Evolutionary conservation across 2,113 vertebrate species (phyloP).

Genomic region (Salvelinus namaycush): DNA sequence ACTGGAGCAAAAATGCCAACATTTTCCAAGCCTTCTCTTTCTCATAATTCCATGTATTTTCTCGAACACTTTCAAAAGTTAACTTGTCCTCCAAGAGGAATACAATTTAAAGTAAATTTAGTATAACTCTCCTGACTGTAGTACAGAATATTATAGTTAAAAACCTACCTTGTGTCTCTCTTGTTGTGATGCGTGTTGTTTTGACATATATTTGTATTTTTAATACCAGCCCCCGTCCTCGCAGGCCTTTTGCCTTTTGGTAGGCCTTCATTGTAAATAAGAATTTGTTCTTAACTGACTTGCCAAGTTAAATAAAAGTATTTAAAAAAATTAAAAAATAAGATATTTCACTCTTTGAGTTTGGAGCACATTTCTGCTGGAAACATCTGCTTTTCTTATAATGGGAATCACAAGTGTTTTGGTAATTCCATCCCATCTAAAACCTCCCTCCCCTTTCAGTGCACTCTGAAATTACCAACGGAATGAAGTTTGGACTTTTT

Average conservation of each 20-base stretch:
- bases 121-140: conserved; percentile 30
- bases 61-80: conserved; percentile 9
- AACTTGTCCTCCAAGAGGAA: conserved; percentile 14
- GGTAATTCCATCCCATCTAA: conserved; percentile 68
- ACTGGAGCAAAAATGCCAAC: conserved; percentile 21
- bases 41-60: conserved; percentile 9
- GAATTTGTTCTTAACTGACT: too few relatives aligned
- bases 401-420: conserved; percentile 66
- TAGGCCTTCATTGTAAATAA: too few relatives aligned
- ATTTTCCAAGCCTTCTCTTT: conserved; percentile 11
- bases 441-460: conserved; percentile 65
- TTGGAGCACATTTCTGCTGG: conserved; percentile 32
- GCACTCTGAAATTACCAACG: conserved; percentile 67
- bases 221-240: too few relatives aligned
- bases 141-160: conserved; percentile 41
- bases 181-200: too few relatives aligned
- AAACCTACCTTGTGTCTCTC: conserved; percentile 14
- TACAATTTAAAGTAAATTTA: conserved; percentile 16
- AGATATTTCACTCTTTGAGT: conserved; percentile 52
- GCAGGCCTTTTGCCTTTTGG: too few relatives aligned
- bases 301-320: too few relatives aligned
- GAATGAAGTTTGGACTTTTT: conserved; percentile 57
- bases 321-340: fast-evolving
- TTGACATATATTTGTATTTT: too few relatives aligned
- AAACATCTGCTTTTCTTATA: conserved; percentile 67